Base-by-base conservation (phyloP, 1,140 invertebrate genomes). In the Subanguina moxae region DNA sequence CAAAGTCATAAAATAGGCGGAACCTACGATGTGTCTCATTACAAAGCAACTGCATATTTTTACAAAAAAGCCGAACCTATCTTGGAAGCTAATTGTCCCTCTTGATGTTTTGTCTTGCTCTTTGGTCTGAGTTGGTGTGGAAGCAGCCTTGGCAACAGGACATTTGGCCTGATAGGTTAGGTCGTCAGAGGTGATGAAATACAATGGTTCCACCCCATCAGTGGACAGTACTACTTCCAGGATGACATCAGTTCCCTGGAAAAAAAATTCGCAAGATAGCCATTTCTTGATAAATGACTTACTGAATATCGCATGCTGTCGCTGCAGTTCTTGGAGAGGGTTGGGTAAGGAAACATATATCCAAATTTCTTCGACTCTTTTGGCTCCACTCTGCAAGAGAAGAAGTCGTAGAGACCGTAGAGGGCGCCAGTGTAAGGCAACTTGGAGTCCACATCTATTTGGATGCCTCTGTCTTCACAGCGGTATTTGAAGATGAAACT, bases 341-440 rank as follows among this genome's bases (percentile, higher is more conserved):
- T 75, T 21, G 80, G 81, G 64, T 73, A 82, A 21, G 81, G 81
- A 71, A 82, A 82, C 32, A 82, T 71, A 32, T 65, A 71, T 28
- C 75, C 78, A 45, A 82, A 82, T 5, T 76, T 57, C 1, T 64
- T 75, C 1, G 64, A 42, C 58, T 83, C 80, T 56, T 74, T 74
- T 21, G 80, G 80, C 57, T 82, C 80, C 23, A 80, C 52, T 38
- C 80, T 57, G 43, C 80, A 82, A 25, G 81, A 77, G 64, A 82
- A 82, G 62, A 83, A 82, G 63, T 82, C 80, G 61, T 82, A 82
- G 13, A 82, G 73, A 23, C 81, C 80, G 59, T 82, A 82, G 1
- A 82, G 68, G 11, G 80, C 79, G 25, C 80, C 80, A 42, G 81
- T 80, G 46, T 82, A 82, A 0, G 80, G 80, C 52, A 83, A 72